Conservation (phyloP, 1,140 invertebrate species). For the Aculops lycopersici region DNA sequence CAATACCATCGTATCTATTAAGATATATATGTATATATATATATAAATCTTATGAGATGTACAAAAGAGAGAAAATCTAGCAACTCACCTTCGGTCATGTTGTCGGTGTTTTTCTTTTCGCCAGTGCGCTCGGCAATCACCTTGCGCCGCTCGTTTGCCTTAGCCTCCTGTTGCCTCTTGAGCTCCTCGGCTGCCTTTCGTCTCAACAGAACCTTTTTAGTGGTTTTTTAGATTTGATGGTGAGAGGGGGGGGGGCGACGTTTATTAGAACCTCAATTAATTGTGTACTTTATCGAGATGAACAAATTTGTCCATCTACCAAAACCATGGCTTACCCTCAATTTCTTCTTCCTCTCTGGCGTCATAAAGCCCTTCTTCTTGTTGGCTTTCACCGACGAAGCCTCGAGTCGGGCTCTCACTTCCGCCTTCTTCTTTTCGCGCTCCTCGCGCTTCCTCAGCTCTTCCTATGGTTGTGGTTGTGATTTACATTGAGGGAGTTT, state of each 20-base stretch:
- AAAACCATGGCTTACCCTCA: slow-evolving; percentile 35
- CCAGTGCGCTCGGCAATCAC: slow-evolving; percentile 4
- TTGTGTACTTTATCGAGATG: no score
- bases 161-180: slow-evolving; percentile 4
- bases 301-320: no score
- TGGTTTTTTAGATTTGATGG: no score
- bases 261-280: no score
- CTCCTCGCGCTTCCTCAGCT: slow-evolving; percentile 9
- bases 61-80: slow-evolving; percentile 24
- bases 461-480: slow-evolving; percentile 11
- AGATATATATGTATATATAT: no score
- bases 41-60: no score
- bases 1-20: no score
- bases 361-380: slow-evolving; percentile 90
- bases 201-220: slow-evolving; percentile 22
- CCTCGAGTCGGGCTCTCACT: slow-evolving; percentile 71
- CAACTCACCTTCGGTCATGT: slow-evolving; percentile 2
- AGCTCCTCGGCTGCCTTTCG: slow-evolving; percentile 5
- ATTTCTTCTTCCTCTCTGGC: slow-evolving; percentile 84
- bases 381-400: slow-evolving; percentile 66
- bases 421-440: slow-evolving; percentile 19
- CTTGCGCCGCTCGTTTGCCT: slow-evolving; percentile 3
- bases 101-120: background rate
- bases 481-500: no score
- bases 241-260: no score